Evolutionary conservation across 1,140 invertebrate species (phyloP), one percentile per base, ranked within the genome.

Genomic region (Tetramorium parvispinum): DNA sequence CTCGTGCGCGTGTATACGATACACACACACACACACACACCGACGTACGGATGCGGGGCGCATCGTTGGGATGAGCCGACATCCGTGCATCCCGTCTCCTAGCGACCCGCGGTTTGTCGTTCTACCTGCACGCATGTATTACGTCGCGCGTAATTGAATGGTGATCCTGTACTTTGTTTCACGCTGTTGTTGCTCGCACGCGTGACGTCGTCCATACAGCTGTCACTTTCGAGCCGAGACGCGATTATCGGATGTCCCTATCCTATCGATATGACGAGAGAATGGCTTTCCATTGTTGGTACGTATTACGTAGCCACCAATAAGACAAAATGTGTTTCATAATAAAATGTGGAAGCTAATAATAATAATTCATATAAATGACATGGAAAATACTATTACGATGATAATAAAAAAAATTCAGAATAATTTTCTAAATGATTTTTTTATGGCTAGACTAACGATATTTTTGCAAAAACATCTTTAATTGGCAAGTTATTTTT

Each of bases 81-180:
- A 61, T 65, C 46, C 79, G 73, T 51, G 59, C 73, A 75, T 75
- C 63, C 73, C 66, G 88, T 89, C 79, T 89, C 88, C 87, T 89
- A 89, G 88, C 83, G 85, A 89, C 75, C 65, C 82, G 85, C 76
- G 83, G 87, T 89, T 89, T 87, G 77, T 89, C 82, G 57, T 89
- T 61, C 55, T 73, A 55, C 77, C 66, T 70, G 32, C 71, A 43
- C 78, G 49, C 89, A 53, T 86, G 89, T 79, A 78, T 86, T 83
- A 83, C 78, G 73, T 85, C 51, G 85, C 53, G 71, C 88, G 85
- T 89, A 89, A 89, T 89, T 89, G 85, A 89, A 83, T 88, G 70
- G 88, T 78, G 63, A 73, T 86, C 51, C 75, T 46, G 85, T 87
- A 82, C 76, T 82, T 89, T 82, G 88, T 85, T 89, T 86, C 85